Evolutionary conservation across 2,888 invertebrate species (phyloP), one percentile per base, ranked within the genome.

Genomic region (Barypeithes pellucidus): DNA sequence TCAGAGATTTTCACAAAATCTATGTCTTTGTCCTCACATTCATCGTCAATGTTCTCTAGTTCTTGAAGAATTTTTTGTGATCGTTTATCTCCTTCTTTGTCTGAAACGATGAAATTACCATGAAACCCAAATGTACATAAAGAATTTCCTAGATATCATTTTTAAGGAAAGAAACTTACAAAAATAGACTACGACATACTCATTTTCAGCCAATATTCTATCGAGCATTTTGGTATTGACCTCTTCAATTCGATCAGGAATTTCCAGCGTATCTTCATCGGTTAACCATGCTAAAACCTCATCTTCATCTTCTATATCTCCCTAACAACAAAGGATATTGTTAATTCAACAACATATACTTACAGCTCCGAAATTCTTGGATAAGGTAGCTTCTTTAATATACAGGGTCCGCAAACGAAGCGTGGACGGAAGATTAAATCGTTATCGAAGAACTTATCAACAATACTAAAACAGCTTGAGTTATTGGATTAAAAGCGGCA

Each of bases 1-100:
- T 96, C 96, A 8, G 95, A 96, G 77, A 95, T 95, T 85, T 96
- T 96, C 0, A 97, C 93, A 83, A 97, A 96, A 84, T 95, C 94
- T 77, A 97, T 95, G 80, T 95, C 93, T 84, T 95, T 93, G 82
- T 95, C 94, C 87, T 96, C 96, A 82, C 96, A 95, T 83, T 96
- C 95, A 80, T 96, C 96, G 82, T 96, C 96, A 80, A 97, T 96
- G 82, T 96, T 96, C 85, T 97, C 97, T 74, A 97, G 84, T 84
- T 96, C 96, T 81, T 92, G 92, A 0, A 97, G 88, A 73, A 96
- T 96, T 84, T 95, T 95, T 79, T 94, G 94, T 22, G 95, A 93
- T 83, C 94, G 94, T 82, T 95, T 95, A 82, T 96, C 96, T 7
- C 94, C 94, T 87, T 95, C 96, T 82, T 94, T 93, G 86, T 96